A percentile compares a stretch with the other conserved stretches of the same genome.
These are phyloP conservation scores for Sebastes melanostomus DNA, from an alignment of 2,797 vertebrate species.

Conservation along the genomic window DNA sequence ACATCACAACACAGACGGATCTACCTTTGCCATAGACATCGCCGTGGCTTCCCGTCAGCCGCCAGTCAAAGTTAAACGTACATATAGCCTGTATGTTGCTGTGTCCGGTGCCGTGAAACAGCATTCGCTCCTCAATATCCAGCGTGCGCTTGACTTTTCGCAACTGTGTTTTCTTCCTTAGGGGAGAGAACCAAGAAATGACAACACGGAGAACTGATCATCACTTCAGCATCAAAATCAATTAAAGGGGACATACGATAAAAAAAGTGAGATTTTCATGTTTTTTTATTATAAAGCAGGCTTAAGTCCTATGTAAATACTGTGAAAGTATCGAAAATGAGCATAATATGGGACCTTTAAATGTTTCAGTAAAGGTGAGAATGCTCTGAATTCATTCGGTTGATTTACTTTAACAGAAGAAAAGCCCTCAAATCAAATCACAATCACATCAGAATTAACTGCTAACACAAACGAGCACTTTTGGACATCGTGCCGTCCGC, in stretches of 20 bases:
- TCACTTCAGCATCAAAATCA: slow-evolving; percentile 2
- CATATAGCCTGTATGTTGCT: slow-evolving; percentile 97
- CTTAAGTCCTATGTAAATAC: too few species aligned
- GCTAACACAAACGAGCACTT: background rate
- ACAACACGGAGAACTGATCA: slow-evolving; percentile 37
- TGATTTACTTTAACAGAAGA: background rate
- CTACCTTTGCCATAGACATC: slow-evolving; percentile 96
- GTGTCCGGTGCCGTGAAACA: slow-evolving; percentile 95
- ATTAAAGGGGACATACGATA: too few species aligned
- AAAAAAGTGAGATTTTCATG: too few species aligned
- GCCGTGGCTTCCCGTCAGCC: slow-evolving; percentile 94
- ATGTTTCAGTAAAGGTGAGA: background rate
- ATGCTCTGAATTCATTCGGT: background rate
- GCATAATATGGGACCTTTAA: too few species aligned
- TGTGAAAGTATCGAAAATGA: too few species aligned
- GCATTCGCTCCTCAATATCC: slow-evolving; percentile 93
- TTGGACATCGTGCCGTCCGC: too few species aligned
- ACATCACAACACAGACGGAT: slow-evolving; percentile 10
- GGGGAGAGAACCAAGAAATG: slow-evolving; percentile 46
- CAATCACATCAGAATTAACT: background rate
- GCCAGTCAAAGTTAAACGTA: slow-evolving; percentile 98
- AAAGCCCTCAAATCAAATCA: background rate
- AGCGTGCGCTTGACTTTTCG: slow-evolving; percentile 90
- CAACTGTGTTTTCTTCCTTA: slow-evolving; percentile 94
- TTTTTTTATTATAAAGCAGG: too few species aligned